A percentile compares a stretch with the other conserved stretches of the same genome.
Evolutionary conservation across 2,888 invertebrate genomes (phyloP).

Genomic region (Spodoptera picta): DNA sequence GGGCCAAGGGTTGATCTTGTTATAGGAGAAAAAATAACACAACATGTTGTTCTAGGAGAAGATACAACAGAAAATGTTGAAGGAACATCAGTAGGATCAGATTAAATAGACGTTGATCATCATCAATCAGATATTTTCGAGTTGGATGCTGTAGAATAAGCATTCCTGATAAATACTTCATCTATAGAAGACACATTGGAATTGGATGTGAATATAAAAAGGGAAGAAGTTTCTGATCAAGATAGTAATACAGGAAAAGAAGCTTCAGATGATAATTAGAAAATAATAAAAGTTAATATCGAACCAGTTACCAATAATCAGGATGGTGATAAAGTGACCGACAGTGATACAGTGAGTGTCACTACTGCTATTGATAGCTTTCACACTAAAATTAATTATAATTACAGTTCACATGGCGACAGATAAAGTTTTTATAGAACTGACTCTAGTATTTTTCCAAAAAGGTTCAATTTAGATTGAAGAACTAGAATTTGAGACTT

Average conservation of each 20-base stretch:
- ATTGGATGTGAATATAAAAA: too few relatives aligned
- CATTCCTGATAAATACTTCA: neutral
- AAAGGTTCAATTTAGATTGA: too few relatives aligned
- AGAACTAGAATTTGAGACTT: too few relatives aligned
- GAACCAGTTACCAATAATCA: slow-evolving; percentile 16
- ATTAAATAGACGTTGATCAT: too few relatives aligned
- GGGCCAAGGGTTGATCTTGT: slow-evolving; percentile 14
- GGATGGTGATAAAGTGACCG: slow-evolving; percentile 26
- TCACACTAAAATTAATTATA: slow-evolving; percentile 37
- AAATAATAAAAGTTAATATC: slow-evolving; percentile 7
- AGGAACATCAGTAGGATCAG: too few relatives aligned
- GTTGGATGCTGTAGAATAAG: neutral
- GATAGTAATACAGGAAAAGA: slow-evolving; percentile 5
- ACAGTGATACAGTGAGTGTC: slow-evolving; percentile 43
- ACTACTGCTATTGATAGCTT: slow-evolving; percentile 39
- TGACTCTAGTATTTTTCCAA: slow-evolving; percentile 9
- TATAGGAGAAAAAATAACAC: slow-evolving; percentile 1
- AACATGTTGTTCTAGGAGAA: neutral
- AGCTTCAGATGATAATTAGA: slow-evolving; percentile 4
- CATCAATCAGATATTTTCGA: too few relatives aligned
- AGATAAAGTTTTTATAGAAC: slow-evolving; percentile 35
- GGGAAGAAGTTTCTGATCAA: too few relatives aligned
- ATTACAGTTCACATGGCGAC: slow-evolving; percentile 48
- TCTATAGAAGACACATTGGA: too few relatives aligned
- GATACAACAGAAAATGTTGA: too few relatives aligned